Conservation (phyloP, 2,888 invertebrate genomes). For the Noctua janthina region DNA sequence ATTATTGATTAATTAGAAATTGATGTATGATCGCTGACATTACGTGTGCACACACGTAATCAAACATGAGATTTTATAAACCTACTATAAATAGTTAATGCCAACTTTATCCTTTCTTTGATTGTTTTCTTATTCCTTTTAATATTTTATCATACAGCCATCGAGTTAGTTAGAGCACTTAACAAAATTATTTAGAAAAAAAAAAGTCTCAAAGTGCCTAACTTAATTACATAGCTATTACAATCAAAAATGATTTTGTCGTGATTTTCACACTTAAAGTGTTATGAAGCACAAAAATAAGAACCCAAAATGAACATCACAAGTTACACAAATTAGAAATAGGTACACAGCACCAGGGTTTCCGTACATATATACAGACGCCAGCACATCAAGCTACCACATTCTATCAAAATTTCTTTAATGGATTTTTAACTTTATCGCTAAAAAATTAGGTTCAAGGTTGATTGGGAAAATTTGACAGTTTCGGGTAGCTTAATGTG, state of each 20-base stretch:
- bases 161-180: background rate
- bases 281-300: background rate
- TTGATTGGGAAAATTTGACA: no score
- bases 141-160: background rate
- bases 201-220: background rate
- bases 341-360: background rate
- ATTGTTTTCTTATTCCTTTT: background rate
- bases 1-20: slow-evolving; percentile 4
- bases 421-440: no score
- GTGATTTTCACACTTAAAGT: background rate
- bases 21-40: background rate
- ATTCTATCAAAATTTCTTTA: no score
- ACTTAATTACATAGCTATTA: no score
- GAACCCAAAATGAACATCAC: background rate
- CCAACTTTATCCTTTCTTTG: background rate
- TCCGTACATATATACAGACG: background rate
- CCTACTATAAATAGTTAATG: background rate
- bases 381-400: no score
- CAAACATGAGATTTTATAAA: no score
- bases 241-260: background rate
- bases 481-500: no score
- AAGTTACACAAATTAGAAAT: background rate
- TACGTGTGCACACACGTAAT: background rate
- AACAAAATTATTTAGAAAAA: background rate
- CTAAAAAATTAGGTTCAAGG: no score